Conservation (phyloP, 1,140 invertebrate genomes). For the Protaetia brevitarsis region DNA sequence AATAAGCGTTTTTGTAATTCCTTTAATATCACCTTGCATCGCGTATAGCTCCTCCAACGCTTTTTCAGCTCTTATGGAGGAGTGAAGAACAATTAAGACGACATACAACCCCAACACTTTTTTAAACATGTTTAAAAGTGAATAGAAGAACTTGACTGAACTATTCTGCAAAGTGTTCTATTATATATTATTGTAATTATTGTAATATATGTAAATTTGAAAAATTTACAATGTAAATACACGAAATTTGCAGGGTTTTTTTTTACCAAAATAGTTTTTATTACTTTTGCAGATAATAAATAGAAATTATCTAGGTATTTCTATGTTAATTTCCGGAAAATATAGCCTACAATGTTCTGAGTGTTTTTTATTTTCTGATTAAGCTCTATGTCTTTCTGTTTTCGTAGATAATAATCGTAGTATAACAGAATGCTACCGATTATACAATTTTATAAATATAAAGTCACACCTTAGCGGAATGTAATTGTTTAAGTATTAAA, state of each 20-base stretch:
- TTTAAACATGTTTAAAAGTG: not conserved
- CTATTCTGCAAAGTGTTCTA: not conserved
- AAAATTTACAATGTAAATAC: not conserved
- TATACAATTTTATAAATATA: no score
- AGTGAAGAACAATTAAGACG: not conserved
- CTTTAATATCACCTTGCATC: not conserved
- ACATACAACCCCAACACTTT: not conserved
- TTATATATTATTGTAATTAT: not conserved
- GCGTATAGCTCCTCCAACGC: not conserved
- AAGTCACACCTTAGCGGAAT: no score
- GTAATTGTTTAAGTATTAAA: no score
- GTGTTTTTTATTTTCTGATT: no score
- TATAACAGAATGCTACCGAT: no score
- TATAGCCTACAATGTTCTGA: not conserved
- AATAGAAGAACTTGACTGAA: not conserved
- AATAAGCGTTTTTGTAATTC: not conserved
- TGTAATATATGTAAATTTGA: not conserved
- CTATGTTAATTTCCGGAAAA: not conserved
- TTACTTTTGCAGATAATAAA: not conserved
- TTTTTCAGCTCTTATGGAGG: not conserved
- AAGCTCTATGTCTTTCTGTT: no score
- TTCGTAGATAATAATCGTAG: no score
- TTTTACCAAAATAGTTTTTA: conserved; percentile 2
- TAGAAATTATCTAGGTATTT: no score
- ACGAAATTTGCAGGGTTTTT: not conserved